phyloP scores from a whole-genome alignment of 2,888 invertebrate species.

The Polydrusus cervinus region DNA sequence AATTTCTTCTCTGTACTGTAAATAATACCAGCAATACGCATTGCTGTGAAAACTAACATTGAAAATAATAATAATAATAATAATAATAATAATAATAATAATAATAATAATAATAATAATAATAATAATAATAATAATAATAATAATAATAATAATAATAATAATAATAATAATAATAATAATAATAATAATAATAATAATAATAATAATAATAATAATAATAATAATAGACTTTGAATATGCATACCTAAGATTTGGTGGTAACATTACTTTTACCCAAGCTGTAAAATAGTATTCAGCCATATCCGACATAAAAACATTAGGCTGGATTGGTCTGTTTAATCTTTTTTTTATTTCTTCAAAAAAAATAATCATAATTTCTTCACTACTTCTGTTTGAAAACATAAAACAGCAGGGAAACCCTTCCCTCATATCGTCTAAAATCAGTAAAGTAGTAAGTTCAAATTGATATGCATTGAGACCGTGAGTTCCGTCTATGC shows the following conservation, averaged over 20 bases:
- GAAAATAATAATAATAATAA: no score
- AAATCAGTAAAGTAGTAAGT: constrained; percentile 52
- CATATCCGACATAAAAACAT: constrained; percentile 53
- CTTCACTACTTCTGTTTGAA: constrained; percentile 26
- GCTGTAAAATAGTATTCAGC: constrained; percentile 46
- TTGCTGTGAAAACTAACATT: no score
- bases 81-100: no score
- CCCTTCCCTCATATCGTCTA: constrained; percentile 51
- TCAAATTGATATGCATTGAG: constrained; percentile 53
- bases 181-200: no score
- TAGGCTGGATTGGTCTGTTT: constrained; percentile 31
- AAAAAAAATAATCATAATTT: constrained; percentile 35
- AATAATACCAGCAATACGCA: no score
- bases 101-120: no score
- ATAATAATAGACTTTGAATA: constrained; percentile 1
- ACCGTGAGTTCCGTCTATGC: constrained; percentile 47
- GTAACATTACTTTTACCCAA: constrained; percentile 44
- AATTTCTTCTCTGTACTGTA: no score
- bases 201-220: background rate
- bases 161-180: constrained; percentile 2
- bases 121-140: no score
- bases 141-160: no score
- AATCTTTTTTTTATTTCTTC: constrained; percentile 9
- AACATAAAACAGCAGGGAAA: constrained; percentile 45
- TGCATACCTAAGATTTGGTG: constrained; percentile 5